Percentiles rank a stretch among this genome's conserved stretches.
These are phyloP conservation scores for Salmo trutta DNA, from an alignment of 2,797 vertebrate species.

Conservation along the genomic window DNA sequence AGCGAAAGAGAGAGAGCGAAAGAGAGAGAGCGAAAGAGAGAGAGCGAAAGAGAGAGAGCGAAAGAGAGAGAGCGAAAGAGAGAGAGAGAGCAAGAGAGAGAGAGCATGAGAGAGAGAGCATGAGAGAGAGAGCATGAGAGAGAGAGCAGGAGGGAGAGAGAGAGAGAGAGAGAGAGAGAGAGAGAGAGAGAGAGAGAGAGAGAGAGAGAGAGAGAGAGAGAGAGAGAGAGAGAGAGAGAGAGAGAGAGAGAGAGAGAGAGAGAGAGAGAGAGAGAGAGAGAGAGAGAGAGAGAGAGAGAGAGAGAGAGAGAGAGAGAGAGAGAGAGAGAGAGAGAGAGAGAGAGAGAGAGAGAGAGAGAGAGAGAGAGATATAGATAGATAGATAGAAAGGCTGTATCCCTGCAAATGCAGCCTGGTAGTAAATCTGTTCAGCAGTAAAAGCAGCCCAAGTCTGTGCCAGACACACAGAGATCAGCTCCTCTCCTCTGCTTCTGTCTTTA, in stretches of 20 bases:
- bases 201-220: not conserved
- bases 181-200: constrained; percentile 1
- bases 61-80: not conserved
- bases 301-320: not conserved
- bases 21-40: not conserved
- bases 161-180: not conserved
- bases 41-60: constrained; percentile 2
- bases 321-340: constrained; percentile 2
- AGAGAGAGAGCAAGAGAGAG: too few species aligned
- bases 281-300: not conserved
- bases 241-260: too few species aligned
- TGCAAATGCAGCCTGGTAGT: constrained; percentile 17
- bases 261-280: constrained; percentile 3
- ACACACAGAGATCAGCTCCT: constrained; percentile 4
- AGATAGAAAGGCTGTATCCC: constrained; percentile 24
- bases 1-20: not conserved
- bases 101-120: constrained; percentile 2
- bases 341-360: not conserved
- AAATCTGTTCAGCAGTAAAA: constrained; percentile 4
- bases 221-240: not conserved
- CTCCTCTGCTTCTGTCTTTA: not conserved
- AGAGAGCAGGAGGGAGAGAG: not conserved
- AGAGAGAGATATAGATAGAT: too few species aligned
- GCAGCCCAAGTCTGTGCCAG: not conserved
- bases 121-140: constrained; percentile 6